These are phyloP conservation scores for Canis aureus DNA, from an alignment of 2,113 vertebrate species.

Conservation along the genomic window DNA sequence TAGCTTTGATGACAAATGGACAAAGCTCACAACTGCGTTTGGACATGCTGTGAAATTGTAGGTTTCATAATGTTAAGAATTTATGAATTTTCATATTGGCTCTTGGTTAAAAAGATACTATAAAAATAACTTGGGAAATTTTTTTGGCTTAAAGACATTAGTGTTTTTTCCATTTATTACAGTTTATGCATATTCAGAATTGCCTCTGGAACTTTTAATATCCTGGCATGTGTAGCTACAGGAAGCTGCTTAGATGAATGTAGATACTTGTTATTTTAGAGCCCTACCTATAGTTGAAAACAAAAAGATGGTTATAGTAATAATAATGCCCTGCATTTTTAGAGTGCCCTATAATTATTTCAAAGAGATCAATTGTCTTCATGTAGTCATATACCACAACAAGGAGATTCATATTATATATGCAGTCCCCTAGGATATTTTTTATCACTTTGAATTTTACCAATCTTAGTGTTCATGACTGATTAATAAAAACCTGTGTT, in stretches of 20 bases:
- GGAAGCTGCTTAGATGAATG: not conserved
- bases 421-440: not conserved
- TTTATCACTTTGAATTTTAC: constrained; percentile 65
- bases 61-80: not conserved
- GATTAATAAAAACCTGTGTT: constrained; percentile 35
- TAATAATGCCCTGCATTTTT: constrained; percentile 46
- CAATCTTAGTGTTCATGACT: constrained; percentile 40
- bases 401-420: constrained; percentile 53
- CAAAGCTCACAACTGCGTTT: not conserved
- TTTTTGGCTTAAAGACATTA: constrained; percentile 48
- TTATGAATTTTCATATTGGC: not conserved
- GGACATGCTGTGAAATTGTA: constrained; percentile 3
- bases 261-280: constrained; percentile 25
- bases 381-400: constrained; percentile 43
- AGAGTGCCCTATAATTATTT: constrained; percentile 48
- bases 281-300: constrained; percentile 28
- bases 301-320: constrained; percentile 46
- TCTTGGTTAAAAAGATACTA: not conserved
- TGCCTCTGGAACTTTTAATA: constrained; percentile 41
- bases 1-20: not conserved
- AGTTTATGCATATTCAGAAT: constrained; percentile 57
- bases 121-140: not conserved
- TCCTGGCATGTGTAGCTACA: not conserved
- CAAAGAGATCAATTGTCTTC: not conserved
- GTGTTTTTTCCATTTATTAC: not conserved